Base-by-base conservation (phyloP, 2,113 vertebrate genomes). In the Eulemur rufifrons region DNA sequence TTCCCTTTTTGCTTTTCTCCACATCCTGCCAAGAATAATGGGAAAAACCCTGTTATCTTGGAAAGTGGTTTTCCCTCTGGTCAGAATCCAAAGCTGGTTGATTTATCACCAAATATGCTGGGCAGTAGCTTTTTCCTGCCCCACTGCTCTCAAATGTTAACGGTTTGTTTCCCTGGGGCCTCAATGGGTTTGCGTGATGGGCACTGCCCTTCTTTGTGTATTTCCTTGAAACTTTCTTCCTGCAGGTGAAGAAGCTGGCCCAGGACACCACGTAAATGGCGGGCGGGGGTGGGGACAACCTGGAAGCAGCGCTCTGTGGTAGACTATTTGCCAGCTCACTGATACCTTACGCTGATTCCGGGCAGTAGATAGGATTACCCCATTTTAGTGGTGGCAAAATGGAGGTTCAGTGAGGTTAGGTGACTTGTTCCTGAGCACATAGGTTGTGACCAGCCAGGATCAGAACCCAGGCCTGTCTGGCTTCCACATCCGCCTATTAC, bases 11-110 rank as follows among this genome's bases (percentile, higher is more conserved):
- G 64, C 63, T 76, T 93, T 95, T 97, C 66, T 39, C 89, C 25
- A 78, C 83, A 34, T 96, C 76, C 89, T 98, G 97, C 97, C 95
- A 97, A 97, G 96, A 97, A 91, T 95, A 95, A 97, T 95, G 93
- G 89, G 94, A 80, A 93, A 96, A 97, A 96, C 94, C 71, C 83
- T 94, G 76, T 97, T 96, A 85, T 97, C 95, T 96, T 90, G 83
- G 89, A 95, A 95, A 98, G 89, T 85, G 71, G 34, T 95, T 98
- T 96, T 93, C 92, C 54, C 86, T 96, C 95, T 97, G 97, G 93
- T 97, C 76, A 89, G 69, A 95, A 89, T 95, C 93, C 96, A 95
- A 71, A 94, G 61, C 54, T 3, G 2, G 56, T 71, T 86, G 93
- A 98, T 88, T 96, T 95, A 98, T 95, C 64, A 89, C 83, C 80